Conservation (phyloP, 2,113 vertebrate genomes). For the Romanogobio albipinnatus region DNA sequence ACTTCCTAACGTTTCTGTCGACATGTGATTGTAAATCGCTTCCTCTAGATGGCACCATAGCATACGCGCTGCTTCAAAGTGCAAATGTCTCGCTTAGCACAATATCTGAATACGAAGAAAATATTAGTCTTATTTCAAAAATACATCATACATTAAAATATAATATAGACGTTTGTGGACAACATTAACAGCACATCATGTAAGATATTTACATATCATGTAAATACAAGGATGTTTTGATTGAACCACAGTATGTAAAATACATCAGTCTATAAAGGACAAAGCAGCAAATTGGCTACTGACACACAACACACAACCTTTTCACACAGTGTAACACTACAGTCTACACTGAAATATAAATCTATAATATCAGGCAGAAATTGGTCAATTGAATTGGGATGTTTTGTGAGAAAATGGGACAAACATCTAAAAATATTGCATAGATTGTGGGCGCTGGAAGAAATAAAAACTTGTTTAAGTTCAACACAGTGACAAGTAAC, state of each 20-base stretch:
- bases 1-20: not conserved
- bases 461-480: not conserved
- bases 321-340: not conserved
- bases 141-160: conserved; percentile 1
- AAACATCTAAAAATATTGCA: not conserved
- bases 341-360: not conserved
- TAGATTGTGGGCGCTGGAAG: not conserved
- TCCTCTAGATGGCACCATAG: conserved; percentile 36
- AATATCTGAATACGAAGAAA: not conserved
- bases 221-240: not conserved
- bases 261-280: not conserved
- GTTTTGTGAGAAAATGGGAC: not conserved
- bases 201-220: not conserved
- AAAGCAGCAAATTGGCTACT: not conserved
- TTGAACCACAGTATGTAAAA: not conserved
- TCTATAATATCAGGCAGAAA: not conserved
- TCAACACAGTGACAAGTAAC: not conserved
- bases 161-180: not conserved
- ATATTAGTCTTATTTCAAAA: not conserved
- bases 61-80: conserved; percentile 3
- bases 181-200: not conserved
- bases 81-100: conserved; percentile 21
- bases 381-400: not conserved
- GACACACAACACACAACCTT: not conserved
- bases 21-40: conserved; percentile 13